phyloP scores from a whole-genome alignment of 2,888 invertebrate genomes.

The Timema podura region DNA sequence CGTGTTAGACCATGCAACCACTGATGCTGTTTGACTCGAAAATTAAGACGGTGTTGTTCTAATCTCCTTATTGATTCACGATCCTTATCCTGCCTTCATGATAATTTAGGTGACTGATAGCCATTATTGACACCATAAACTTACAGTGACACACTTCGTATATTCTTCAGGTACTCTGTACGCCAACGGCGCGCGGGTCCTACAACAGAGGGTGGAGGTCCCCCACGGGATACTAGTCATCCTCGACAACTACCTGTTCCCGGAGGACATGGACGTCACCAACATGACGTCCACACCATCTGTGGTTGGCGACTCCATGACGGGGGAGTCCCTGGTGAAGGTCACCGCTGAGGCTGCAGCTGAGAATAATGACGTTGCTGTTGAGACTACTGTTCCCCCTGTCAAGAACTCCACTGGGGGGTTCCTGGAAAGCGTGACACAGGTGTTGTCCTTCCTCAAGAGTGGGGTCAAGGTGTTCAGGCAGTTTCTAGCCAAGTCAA shows the following conservation, averaged over 20 bases:
- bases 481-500: conserved; percentile 58
- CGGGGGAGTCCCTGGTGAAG: conserved; percentile 15
- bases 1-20: too few species aligned
- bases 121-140: too few species aligned
- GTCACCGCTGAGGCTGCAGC: conserved; percentile 13
- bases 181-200: conserved; percentile 46
- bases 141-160: too few species aligned
- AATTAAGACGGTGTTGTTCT: too few species aligned
- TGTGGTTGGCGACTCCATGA: not conserved
- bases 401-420: conserved; percentile 38
- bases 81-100: too few species aligned
- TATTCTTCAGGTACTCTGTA: conserved; percentile 37
- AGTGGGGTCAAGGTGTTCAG: conserved; percentile 61
- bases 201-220: conserved; percentile 44
- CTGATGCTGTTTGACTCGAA: too few species aligned
- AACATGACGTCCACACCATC: conserved; percentile 35
- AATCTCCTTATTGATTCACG: too few species aligned
- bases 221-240: conserved; percentile 46
- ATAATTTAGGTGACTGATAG: too few species aligned
- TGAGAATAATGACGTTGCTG: not conserved
- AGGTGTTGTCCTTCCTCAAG: conserved; percentile 56
- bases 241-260: conserved; percentile 48
- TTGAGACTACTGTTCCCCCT: not conserved
- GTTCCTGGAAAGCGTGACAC: conserved; percentile 49
- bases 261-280: conserved; percentile 46